Evolutionary conservation across 2,888 invertebrate genomes (phyloP).

Genomic region (Morpho deidamia): DNA sequence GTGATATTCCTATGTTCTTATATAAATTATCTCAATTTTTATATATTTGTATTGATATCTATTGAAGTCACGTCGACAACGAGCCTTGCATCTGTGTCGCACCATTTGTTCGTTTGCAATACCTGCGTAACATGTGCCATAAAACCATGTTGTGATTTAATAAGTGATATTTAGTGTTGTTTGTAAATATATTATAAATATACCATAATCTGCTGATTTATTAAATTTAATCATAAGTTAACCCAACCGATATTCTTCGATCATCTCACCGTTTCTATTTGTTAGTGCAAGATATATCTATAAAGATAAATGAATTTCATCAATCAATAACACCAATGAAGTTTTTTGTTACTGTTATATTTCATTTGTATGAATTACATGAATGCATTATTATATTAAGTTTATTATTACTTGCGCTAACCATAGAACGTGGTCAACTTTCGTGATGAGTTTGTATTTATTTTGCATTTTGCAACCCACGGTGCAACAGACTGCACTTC

Average conservation of each 20-base stretch:
- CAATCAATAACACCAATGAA: conserved; percentile 19
- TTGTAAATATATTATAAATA: conserved; percentile 62
- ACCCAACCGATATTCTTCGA: conserved; percentile 44
- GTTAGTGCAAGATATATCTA: conserved; percentile 34
- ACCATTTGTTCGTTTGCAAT: conserved; percentile 36
- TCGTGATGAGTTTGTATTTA: conserved; percentile 30
- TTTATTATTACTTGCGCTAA: conserved; percentile 30
- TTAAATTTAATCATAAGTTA: conserved; percentile 59
- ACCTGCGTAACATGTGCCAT: conserved; percentile 74
- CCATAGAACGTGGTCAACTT: conserved; percentile 26
- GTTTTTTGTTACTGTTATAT: conserved; percentile 26
- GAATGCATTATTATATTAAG: conserved; percentile 1
- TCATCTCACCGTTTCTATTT: conserved; percentile 43
- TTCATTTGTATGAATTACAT: conserved; percentile 14
- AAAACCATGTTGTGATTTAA: conserved; percentile 76
- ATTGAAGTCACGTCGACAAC: conserved; percentile 66
- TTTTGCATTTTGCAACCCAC: conserved; percentile 36
- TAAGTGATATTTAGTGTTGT: conserved; percentile 77
- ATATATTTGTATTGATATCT: conserved; percentile 23
- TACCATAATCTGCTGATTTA: conserved; percentile 66
- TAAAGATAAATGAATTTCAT: conserved; percentile 23
- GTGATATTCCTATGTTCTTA: conserved; percentile 61
- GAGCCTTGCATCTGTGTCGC: conserved; percentile 21
- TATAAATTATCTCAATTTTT: conserved; percentile 37
- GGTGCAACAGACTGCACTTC: conserved; percentile 26